phyloP scores from a whole-genome alignment of 2,797 vertebrate genomes.

The Silurus aristotelis region DNA sequence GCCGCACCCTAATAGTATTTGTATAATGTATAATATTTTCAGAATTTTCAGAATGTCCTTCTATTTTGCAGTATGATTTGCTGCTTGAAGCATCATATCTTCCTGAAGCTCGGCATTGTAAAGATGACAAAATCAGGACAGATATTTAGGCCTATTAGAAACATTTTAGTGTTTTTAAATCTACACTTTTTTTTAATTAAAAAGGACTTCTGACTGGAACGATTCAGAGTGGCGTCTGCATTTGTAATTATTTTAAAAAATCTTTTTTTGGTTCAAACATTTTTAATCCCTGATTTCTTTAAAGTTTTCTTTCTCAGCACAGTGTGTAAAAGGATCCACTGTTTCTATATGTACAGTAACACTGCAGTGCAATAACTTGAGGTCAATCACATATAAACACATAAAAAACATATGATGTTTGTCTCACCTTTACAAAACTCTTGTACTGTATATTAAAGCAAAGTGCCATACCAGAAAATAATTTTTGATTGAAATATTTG shows the following conservation, averaged over 20 bases:
- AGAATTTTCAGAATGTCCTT: background rate
- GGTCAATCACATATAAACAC: slow-evolving; percentile 9
- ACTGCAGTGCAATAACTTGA: background rate
- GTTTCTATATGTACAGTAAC: background rate
- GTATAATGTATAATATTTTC: background rate
- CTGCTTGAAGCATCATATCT: background rate
- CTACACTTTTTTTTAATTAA: background rate
- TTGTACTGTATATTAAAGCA: background rate
- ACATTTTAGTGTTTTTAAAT: background rate
- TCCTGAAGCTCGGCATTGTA: background rate
- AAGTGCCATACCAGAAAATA: background rate
- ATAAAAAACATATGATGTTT: background rate
- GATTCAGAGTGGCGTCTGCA: background rate
- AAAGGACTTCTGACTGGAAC: background rate
- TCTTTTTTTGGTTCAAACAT: background rate
- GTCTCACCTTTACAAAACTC: background rate
- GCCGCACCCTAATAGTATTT: too few relatives aligned
- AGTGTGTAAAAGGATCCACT: background rate
- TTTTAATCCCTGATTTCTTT: background rate
- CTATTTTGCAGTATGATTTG: background rate
- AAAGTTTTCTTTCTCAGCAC: background rate
- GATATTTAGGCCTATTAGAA: background rate
- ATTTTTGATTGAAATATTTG: background rate
- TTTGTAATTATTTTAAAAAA: background rate
- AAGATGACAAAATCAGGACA: background rate